Evolutionary conservation across 2,888 invertebrate species (phyloP).

Genomic region (Tipula unca): DNA sequence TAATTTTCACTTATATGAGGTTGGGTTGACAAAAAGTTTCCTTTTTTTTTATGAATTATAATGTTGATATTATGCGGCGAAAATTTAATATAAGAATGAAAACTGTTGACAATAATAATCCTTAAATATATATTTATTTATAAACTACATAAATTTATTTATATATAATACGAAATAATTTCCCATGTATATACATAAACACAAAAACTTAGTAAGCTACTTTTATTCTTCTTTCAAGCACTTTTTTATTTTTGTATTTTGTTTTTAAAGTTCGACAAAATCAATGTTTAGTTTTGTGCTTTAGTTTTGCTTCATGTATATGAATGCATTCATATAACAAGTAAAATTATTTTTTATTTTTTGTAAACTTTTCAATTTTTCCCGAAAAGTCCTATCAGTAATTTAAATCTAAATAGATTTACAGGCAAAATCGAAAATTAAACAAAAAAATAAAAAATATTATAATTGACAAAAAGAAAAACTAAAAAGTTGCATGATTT

Average conservation of each 20-base stretch:
- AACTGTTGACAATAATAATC: background rate
- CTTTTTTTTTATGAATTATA: background rate
- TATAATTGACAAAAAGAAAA: background rate
- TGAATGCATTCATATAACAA: background rate
- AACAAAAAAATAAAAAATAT: background rate
- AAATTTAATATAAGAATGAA: background rate
- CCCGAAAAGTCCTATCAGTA: background rate
- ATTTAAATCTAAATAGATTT: background rate
- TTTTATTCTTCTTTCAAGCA: background rate
- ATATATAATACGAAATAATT: background rate
- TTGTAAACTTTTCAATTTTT: background rate
- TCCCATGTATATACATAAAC: background rate
- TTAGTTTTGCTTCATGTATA: background rate
- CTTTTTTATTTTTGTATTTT: background rate
- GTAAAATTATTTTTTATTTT: background rate
- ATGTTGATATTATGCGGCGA: slow-evolving; percentile 2
- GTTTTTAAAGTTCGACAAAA: background rate
- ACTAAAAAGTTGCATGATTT: background rate
- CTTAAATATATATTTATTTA: background rate
- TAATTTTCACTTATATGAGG: background rate
- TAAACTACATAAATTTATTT: no score
- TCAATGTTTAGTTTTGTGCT: background rate
- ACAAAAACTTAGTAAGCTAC: background rate
- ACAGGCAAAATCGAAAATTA: background rate
- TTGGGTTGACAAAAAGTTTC: background rate